Percentiles rank a stretch among this genome's conserved stretches.
These are phyloP conservation scores for Denticeps clupeoides DNA, from an alignment of 2,797 vertebrate genomes.

Conservation along the genomic window DNA sequence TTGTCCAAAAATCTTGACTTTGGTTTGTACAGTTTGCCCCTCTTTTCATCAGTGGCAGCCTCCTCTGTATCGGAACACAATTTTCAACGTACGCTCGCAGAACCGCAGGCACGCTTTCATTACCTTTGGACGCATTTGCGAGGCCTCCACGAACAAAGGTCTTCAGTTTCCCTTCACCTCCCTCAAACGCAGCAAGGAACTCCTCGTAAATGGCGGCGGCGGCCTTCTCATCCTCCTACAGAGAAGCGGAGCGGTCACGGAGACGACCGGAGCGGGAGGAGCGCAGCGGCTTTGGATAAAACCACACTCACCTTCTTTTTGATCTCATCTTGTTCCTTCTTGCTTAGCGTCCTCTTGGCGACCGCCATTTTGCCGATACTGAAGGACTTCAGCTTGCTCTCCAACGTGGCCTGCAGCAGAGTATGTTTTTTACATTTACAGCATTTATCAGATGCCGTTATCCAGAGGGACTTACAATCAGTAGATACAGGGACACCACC, in stretches of 20 bases:
- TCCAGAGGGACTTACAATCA: constrained; percentile 19
- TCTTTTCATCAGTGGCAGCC: constrained; percentile 81
- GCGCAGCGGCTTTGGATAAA: too few species aligned
- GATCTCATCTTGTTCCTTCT: constrained; percentile 95
- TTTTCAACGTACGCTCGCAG: neutral
- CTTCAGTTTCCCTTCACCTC: constrained; percentile 93
- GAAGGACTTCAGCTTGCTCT: constrained; percentile 94
- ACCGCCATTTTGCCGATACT: constrained; percentile 96
- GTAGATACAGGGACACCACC: too few species aligned
- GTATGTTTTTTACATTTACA: too few species aligned
- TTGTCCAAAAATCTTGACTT: constrained; percentile 79
- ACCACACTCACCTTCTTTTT: constrained; percentile 97
- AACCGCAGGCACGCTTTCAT: too few species aligned
- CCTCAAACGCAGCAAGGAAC: constrained; percentile 97
- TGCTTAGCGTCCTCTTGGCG: constrained; percentile 90
- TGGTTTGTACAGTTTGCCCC: constrained; percentile 93
- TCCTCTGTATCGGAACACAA: constrained; percentile 75
- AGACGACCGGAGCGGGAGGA: too few species aligned
- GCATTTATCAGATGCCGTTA: too few species aligned
- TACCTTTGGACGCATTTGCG: constrained; percentile 94
- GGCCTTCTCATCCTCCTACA: constrained; percentile 93
- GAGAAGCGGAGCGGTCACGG: too few species aligned
- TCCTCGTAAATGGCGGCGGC: constrained; percentile 98
- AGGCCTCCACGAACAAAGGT: constrained; percentile 95
- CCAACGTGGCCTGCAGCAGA: constrained; percentile 87